Base-by-base conservation (phyloP, 1,140 invertebrate species). In the Lucilia cuprina region DNA sequence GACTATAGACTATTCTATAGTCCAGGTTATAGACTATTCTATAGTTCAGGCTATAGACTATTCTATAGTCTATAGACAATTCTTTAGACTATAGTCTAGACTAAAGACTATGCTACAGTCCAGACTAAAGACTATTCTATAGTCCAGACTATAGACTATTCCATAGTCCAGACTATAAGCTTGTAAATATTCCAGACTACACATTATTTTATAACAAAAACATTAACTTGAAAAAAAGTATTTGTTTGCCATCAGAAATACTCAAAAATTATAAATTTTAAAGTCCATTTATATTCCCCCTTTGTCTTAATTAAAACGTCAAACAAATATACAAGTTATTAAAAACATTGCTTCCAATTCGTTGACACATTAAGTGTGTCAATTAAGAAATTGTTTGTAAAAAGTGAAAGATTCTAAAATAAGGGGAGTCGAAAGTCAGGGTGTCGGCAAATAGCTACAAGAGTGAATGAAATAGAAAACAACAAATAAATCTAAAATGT, bases 321-420 rank as follows among this genome's bases (percentile, higher is more conserved):
- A 55, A 55, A 55, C 17, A 55, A n/a, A n/a, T 55, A 41, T 10
- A 41, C 41, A 41, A 41, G 13, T 55, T 55, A 55, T 55, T 55
- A 55, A 55, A 55, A 55, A 55, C 50, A 55, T 70, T 70, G 21
- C 21, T 70, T 70, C 65, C 65, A 70, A 19, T 70, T 70, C n/a
- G n/a, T 70, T 70, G 65, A 70, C 65, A 70, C 65, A 70, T 70
- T 21, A 70, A 70, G 65, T 70, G 65, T 70, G 65, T 70, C 65
- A 70, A 70, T 70, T 70, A 70, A 70, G 21, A 9, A 60, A 21
- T 70, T 70, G n/a, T 70, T 70, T 21, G n/a, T 25, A 21, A 19
- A 30, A 60, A 60, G 50, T 14, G n/a, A 60, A 14, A 60, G 2
- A n/a, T 7, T 7, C 5, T 14, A 60, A 60, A 17, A 5, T 0